phyloP scores from a whole-genome alignment of 1,140 invertebrate species.

The Anoplophora glabripennis region DNA sequence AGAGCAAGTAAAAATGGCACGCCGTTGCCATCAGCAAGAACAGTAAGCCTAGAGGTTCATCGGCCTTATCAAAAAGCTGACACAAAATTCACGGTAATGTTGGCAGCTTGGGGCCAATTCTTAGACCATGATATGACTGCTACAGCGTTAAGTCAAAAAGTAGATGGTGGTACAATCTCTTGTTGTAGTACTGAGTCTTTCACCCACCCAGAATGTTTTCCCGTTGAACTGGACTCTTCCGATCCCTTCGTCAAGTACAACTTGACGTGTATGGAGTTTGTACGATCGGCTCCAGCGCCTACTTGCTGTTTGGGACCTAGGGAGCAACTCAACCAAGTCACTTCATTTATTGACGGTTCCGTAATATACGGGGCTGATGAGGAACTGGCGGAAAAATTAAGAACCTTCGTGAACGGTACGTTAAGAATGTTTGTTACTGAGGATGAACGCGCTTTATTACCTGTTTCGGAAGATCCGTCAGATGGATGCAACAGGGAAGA shows the following conservation, averaged over 20 bases:
- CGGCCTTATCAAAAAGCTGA: constrained; percentile 67
- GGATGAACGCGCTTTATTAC: constrained; percentile 66
- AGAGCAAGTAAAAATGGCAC: constrained; percentile 55
- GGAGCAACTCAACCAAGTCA: constrained; percentile 88
- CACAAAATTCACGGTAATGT: constrained; percentile 73
- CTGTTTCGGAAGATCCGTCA: constrained; percentile 64
- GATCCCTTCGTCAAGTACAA: constrained; percentile 70
- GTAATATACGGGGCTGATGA: constrained; percentile 73
- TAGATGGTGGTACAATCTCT: constrained; percentile 63
- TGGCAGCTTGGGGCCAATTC: constrained; percentile 93
- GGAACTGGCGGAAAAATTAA: constrained; percentile 54
- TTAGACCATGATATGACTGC: constrained; percentile 92
- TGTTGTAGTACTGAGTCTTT: constrained; percentile 53
- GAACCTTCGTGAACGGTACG: constrained; percentile 57
- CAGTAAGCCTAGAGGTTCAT: constrained; percentile 71
- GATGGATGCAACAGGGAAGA: constrained; percentile 73
- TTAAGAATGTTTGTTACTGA: constrained; percentile 62
- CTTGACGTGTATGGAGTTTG: constrained; percentile 78
- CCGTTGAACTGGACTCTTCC: constrained; percentile 62
- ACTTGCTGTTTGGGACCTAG: constrained; percentile 80
- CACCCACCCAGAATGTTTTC: constrained; percentile 78
- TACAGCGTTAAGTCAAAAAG: constrained; percentile 70
- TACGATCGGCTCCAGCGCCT: constrained; percentile 79
- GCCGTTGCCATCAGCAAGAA: constrained; percentile 67
- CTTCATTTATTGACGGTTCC: constrained; percentile 88